Evolutionary conservation across 30 jellyfish, hydroid and myxozoan genomes (phyloP), one percentile per base, ranked within the genome.

Genomic region (Turritopsis rubra): DNA sequence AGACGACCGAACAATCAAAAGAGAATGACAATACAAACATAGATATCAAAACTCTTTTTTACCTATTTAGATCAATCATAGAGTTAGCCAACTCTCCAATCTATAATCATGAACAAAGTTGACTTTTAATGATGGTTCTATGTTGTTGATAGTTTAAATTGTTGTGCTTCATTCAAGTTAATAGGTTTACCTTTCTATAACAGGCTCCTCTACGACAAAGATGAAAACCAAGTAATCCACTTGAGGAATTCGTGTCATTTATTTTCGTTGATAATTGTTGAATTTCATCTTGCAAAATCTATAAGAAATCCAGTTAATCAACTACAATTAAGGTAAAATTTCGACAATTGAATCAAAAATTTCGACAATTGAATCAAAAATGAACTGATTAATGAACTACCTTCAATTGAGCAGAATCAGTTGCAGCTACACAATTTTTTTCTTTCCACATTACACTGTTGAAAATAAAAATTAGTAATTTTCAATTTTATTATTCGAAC

Each of bases 191-290:
- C 87, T 86, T 90, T 65, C 93, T 78, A 60, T 86, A 82, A 71
- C 88, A 82, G 0, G 97, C 97, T 23, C 97, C 97, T 29, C 97
- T 60, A 54, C 97, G 81, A 75, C 97, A 90, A 28, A 86, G 83
- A 83, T 75, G 88, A 29, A 87, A 81, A 28, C 96, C 97, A 52
- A 81, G 71, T 25, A 81, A 77, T 52, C 92, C 97, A 65, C 65
- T 29, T 1, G 88, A 75, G 29, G 71, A 85, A 7, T 22, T 22
- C 0, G 53, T 28, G 7, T 19, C 28, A 1, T 77, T 27, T 5
- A 77, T 27, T 30, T 52, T 30, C 27, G 28, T 29, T 52, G 85
- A 28, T 19, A 77, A 66, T 29, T 16, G 52, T 30, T 7, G 9
- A 18, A 77, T 77, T 0, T 77, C 72, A 16, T 77, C 71, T 19